These are phyloP conservation scores for Porphyrio hochstetteri DNA, from an alignment of 2,113 vertebrate species.

Conservation along the genomic window DNA sequence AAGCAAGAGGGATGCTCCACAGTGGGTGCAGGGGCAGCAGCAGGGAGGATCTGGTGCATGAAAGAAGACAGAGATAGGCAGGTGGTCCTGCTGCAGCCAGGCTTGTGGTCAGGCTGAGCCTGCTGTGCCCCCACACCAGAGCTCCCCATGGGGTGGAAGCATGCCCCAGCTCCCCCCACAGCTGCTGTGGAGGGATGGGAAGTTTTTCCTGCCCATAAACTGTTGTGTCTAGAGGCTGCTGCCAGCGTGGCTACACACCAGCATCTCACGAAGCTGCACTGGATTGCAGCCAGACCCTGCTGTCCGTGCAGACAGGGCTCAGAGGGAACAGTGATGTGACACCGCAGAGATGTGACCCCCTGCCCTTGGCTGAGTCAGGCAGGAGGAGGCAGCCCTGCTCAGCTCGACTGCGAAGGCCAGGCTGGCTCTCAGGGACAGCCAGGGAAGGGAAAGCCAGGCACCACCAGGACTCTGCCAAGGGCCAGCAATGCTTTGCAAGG, in stretches of 20 bases:
- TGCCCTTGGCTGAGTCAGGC: not conserved
- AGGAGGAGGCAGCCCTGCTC: not conserved
- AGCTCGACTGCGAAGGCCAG: not conserved
- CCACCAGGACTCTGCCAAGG: not conserved
- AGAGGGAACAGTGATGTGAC: not conserved
- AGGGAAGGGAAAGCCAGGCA: not conserved
- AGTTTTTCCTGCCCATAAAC: not conserved
- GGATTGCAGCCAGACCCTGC: not conserved
- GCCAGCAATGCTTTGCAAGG: not conserved
- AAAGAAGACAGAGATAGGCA: not conserved
- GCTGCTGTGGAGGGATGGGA: not conserved
- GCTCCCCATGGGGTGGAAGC: not conserved
- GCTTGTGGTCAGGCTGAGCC: not conserved
- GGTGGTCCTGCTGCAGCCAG: not conserved
- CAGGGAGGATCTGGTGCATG: no score
- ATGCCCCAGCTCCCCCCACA: fast-evolving
- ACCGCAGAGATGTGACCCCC: fast-evolving
- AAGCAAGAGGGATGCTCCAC: not conserved
- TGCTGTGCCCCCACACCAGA: fast-evolving
- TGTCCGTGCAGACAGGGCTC: not conserved
- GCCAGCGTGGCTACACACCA: not conserved
- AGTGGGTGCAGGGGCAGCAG: not conserved
- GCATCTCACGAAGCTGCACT: not conserved
- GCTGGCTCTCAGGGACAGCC: not conserved
- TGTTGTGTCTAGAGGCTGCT: constrained; percentile 22